These are phyloP conservation scores for Scyliorhinus canicula DNA, from an alignment of 2,797 vertebrate species.

Conservation along the genomic window DNA sequence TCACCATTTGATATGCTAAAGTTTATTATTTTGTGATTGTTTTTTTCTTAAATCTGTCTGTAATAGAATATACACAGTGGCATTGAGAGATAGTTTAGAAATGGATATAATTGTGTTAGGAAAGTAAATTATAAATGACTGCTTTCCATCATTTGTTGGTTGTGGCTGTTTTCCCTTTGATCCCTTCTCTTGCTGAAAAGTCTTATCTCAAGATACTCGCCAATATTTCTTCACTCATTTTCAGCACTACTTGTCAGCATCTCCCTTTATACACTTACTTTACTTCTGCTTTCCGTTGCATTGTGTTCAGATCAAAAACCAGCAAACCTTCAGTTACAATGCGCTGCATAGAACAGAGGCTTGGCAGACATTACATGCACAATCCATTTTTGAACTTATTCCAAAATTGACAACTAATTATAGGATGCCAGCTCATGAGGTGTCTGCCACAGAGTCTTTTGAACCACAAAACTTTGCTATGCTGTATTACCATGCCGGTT, in stretches of 20 bases:
- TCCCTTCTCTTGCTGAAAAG: slow-evolving; percentile 1
- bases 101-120: not conserved
- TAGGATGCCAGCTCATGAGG: not conserved
- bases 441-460: not conserved
- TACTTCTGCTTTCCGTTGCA: not conserved
- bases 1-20: no score
- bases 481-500: not conserved
- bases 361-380: not conserved
- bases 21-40: not conserved
- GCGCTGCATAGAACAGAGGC: not conserved
- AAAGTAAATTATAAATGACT: not conserved
- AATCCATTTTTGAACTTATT: not conserved
- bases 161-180: not conserved
- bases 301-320: not conserved
- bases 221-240: not conserved
- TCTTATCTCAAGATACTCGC: not conserved
- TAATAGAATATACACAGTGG: not conserved
- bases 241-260: not conserved
- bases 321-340: not conserved
- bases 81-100: not conserved
- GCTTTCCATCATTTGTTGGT: not conserved
- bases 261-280: not conserved
- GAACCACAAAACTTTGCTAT: not conserved
- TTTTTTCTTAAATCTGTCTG: not conserved
- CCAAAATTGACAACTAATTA: not conserved